Percentiles rank a stretch among this genome's conserved stretches.
Conservation (phyloP, 1,140 invertebrate species). For the Octopus bimaculoides region DNA sequence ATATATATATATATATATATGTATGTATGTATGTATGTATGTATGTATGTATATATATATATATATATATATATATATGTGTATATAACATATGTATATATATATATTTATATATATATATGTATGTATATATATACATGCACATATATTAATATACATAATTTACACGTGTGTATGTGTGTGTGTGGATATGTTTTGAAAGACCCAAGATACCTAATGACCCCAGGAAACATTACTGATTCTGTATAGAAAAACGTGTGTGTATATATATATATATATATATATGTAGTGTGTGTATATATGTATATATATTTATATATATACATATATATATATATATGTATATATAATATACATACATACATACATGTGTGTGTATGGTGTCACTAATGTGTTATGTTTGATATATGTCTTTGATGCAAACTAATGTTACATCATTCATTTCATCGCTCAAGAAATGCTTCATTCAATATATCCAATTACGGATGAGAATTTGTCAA, state of each 20-base stretch:
- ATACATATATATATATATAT: neutral
- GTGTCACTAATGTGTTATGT: no score
- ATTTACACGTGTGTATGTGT: neutral
- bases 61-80: neutral
- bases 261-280: constrained; percentile 2
- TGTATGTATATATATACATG: neutral
- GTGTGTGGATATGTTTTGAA: neutral
- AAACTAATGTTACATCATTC: no score
- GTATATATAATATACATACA: neutral
- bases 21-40: no score
- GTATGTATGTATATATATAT: no score
- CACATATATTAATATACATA: neutral
- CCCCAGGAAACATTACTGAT: neutral
- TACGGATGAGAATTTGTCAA: no score
- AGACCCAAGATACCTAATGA: neutral
- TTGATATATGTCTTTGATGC: no score
- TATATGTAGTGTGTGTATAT: neutral
- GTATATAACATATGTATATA: neutral
- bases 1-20: no score
- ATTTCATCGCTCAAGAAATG: no score
- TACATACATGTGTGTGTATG: neutral
- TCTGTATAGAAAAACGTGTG: neutral
- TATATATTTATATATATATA: constrained; percentile 8
- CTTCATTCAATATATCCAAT: no score
- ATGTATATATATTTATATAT: neutral